phyloP scores from a whole-genome alignment of 2,888 invertebrate species.

The Eilema caniola region DNA sequence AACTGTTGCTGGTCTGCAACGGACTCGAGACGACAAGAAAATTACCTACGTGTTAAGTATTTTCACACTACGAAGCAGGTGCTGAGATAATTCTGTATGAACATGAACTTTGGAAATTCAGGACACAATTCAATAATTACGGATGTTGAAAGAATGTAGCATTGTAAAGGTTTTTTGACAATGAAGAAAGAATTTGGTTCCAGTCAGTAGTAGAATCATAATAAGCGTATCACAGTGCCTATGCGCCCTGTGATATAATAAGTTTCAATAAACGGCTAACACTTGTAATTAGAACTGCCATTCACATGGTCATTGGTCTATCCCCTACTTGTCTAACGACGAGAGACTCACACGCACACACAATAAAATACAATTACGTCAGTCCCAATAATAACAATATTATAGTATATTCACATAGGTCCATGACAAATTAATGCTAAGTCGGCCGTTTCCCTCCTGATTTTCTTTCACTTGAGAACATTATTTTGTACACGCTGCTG shows the following conservation, averaged over 20 bases:
- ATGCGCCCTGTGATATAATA: too few relatives aligned
- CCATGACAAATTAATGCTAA: neutral
- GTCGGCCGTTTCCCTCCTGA: neutral
- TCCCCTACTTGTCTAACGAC: too few relatives aligned
- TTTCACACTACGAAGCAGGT: constrained; percentile 28
- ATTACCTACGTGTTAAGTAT: constrained; percentile 34
- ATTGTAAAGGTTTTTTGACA: neutral
- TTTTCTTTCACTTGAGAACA: neutral
- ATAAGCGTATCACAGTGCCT: neutral
- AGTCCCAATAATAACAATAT: too few relatives aligned
- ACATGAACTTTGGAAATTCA: constrained; percentile 20
- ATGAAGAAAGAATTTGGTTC: neutral
- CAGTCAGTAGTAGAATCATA: neutral
- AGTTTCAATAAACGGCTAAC: too few relatives aligned
- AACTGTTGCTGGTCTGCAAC: constrained; percentile 23
- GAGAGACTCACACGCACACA: too few relatives aligned
- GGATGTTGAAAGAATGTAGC: constrained; percentile 5
- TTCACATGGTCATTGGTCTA: too few relatives aligned
- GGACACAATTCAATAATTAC: constrained; percentile 4
- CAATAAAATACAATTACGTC: too few relatives aligned
- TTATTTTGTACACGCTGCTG: neutral
- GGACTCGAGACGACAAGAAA: constrained; percentile 20
- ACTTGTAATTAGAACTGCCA: too few relatives aligned
- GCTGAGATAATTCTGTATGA: constrained; percentile 28
- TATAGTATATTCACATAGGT: too few relatives aligned